A percentile compares a stretch with the other conserved stretches of the same genome.
phyloP scores from a whole-genome alignment of 2,888 invertebrate species.

The Dugesia japonica region DNA sequence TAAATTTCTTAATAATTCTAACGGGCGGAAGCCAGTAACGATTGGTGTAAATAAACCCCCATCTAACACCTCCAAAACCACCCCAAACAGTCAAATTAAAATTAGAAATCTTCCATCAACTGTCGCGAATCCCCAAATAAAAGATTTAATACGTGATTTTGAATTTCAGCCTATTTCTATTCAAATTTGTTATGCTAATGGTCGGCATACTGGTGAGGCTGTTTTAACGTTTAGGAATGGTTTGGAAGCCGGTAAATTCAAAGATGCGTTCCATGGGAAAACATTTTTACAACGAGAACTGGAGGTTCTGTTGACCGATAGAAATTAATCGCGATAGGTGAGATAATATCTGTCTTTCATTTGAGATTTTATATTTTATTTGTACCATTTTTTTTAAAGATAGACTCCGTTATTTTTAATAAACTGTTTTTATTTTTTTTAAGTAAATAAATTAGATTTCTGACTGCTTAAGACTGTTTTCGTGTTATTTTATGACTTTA shows the following conservation, averaged over 20 bases:
- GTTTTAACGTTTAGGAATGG: not conserved
- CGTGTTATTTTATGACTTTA: not conserved
- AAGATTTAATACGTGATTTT: conserved; percentile 10
- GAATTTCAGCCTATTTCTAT: not conserved
- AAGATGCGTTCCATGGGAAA: not conserved
- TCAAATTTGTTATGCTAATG: conserved; percentile 3
- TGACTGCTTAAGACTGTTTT: conserved; percentile 1
- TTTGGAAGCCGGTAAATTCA: not conserved
- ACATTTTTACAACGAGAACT: conserved; percentile 13
- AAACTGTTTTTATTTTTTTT: conserved; percentile 2
- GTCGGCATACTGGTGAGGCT: not conserved
- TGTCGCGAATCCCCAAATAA: not conserved
- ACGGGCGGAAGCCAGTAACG: not conserved
- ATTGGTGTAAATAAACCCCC: not conserved
- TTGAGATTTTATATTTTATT: not conserved
- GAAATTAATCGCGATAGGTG: conserved; percentile 14
- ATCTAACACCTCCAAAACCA: not conserved
- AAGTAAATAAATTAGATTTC: conserved; percentile 16
- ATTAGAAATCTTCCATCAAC: not conserved
- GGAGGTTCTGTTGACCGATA: conserved; percentile 3
- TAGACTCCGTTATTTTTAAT: conserved; percentile 15
- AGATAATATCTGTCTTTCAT: conserved; percentile 20
- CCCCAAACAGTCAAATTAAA: not conserved
- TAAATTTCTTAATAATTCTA: not conserved
- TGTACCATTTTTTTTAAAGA: not conserved